Conservation (phyloP, 2,797 vertebrate genomes). For the Jordanella pulchra region DNA sequence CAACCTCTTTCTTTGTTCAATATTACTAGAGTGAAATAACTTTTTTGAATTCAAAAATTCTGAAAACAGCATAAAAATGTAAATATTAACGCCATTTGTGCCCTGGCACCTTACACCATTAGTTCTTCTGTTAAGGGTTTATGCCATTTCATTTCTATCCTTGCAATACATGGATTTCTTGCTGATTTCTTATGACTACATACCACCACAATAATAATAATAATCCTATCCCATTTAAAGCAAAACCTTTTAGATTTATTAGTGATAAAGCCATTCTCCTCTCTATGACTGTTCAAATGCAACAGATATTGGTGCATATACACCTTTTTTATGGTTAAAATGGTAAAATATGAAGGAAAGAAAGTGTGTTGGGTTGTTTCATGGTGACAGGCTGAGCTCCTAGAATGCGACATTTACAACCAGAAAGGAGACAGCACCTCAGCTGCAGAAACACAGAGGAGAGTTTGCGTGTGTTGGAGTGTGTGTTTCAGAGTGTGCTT, state of each 20-base stretch:
- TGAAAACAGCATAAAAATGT: not conserved
- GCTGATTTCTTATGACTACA: not conserved
- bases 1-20: not conserved
- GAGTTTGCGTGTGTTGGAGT: conserved; percentile 13
- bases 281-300: not conserved
- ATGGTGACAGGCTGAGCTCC: conserved; percentile 24
- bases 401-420: conserved; percentile 30
- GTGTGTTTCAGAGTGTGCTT: conserved; percentile 26
- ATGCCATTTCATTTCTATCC: not conserved
- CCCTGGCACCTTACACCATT: not conserved
- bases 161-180: not conserved
- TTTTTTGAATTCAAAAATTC: not conserved
- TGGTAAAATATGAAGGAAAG: conserved; percentile 5
- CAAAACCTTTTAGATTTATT: not conserved
- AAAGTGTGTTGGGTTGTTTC: conserved; percentile 26
- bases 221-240: not conserved
- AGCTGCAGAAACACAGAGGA: conserved; percentile 13
- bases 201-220: no score
- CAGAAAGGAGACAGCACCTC: conserved; percentile 35
- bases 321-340: not conserved
- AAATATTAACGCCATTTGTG: not conserved
- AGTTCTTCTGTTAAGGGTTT: not conserved
- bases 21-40: not conserved
- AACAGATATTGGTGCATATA: not conserved
- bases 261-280: not conserved